Evolutionary conservation across 2,888 invertebrate genomes (phyloP).

Genomic region (Meandrusa payeni): DNA sequence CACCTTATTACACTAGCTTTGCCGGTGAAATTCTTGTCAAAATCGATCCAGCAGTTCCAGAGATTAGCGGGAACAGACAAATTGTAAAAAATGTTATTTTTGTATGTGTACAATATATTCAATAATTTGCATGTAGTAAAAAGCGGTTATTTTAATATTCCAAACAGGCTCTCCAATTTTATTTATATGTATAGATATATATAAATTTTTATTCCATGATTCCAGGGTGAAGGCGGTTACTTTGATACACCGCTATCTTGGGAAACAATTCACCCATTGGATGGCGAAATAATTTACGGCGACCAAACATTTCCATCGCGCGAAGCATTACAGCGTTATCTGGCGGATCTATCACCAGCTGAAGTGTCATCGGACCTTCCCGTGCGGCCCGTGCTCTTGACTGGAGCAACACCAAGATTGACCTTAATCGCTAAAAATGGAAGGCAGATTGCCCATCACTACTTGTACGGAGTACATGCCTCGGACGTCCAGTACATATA

Average conservation of each 20-base stretch:
- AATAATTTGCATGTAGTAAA: too few species aligned
- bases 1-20: too few species aligned
- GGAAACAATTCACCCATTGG: slow-evolving; percentile 36
- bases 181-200: too few species aligned
- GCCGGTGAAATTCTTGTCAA: too few species aligned
- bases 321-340: slow-evolving; percentile 42
- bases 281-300: slow-evolving; percentile 47
- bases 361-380: slow-evolving; percentile 29
- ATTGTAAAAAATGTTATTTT: too few species aligned
- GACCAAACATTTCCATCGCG: slow-evolving; percentile 48
- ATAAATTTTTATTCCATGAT: not conserved
- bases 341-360: slow-evolving; percentile 39
- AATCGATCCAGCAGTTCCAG: too few species aligned
- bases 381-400: slow-evolving; percentile 40
- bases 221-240: slow-evolving; percentile 69
- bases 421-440: slow-evolving; percentile 47
- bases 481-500: slow-evolving; percentile 50
- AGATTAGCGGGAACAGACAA: too few species aligned
- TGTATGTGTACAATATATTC: too few species aligned
- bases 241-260: slow-evolving; percentile 58
- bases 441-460: slow-evolving; percentile 52
- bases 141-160: too few species aligned
- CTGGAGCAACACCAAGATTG: slow-evolving; percentile 39
- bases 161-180: too few species aligned
- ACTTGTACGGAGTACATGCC: slow-evolving; percentile 46